Base-by-base conservation (phyloP, 2,797 vertebrate species). In the Muraenolepis orangiensis region DNA sequence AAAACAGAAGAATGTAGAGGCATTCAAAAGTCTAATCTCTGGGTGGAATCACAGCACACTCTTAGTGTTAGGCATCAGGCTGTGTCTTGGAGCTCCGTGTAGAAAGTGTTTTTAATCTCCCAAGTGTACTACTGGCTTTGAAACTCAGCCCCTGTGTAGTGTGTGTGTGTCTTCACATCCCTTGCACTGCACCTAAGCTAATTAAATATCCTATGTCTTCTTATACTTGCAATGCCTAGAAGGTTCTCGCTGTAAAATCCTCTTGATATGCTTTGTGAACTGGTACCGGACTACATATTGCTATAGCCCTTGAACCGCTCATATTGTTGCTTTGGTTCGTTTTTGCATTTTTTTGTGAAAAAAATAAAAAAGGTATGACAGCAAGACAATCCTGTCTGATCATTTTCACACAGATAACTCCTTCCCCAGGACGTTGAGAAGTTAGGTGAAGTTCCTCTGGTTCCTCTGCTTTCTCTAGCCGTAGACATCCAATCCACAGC, bases 151-250 rank as follows among this genome's bases (percentile, higher is more conserved):
- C 61, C 8, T 76, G 73, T 79, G 78, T 73, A 57, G 73, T 71
- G 73, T 80, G 76, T 81, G 72, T 78, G 81, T 87, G n/a, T 84
- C 81, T 80, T 75, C 74, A 66, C 78, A 78, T 57, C 84, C 77
- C 80, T 91, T 92, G 91, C 89, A 91, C 91, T 91, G 89, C 86
- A 74, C 82, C 80, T 6, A 76, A 80, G 85, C 75, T 69, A 66
- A 70, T 46, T 84, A 78, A 66, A 46, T 66, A 70, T 87, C 85
- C 82, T 78, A 51, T 81, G 32, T 46, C 6, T 31, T 74, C 29
- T 72, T 69, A 57, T 11, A 38, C 28, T 74, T 38, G 11, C 16
- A 31, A 18, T 18, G 29, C 12, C 2, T 1, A 67, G 66, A 23
- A 28, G 2, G n/a, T 51, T 72, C 40, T 68, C 34, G 30, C 23